A percentile compares a stretch with the other conserved stretches of the same genome.
These are phyloP conservation scores for Seriola aureovittata DNA, from an alignment of 2,113 vertebrate genomes.

Conservation along the genomic window DNA sequence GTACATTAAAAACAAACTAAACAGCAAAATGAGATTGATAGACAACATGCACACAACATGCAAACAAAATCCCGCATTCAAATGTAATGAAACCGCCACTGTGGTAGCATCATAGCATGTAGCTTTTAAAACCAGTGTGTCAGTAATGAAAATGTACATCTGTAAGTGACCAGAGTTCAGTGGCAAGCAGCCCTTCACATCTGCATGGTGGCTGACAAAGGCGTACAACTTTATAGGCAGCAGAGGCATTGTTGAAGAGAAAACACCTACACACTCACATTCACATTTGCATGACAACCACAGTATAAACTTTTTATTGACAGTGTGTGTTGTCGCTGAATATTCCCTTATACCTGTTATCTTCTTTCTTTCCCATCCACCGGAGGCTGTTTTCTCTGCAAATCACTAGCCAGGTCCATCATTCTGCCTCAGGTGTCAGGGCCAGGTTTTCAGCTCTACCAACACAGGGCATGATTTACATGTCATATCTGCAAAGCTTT, in stretches of 20 bases:
- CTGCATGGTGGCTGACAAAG: conserved; percentile 14
- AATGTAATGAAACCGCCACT: background rate
- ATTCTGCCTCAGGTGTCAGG: conserved; percentile 50
- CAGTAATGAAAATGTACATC: background rate
- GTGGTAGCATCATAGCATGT: background rate
- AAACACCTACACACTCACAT: background rate
- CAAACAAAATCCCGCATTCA: accelerated
- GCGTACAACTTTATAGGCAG: conserved; percentile 15
- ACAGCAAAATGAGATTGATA: background rate
- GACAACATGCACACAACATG: background rate
- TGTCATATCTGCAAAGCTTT: conserved; percentile 51
- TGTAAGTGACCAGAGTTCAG: background rate
- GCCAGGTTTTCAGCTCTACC: conserved; percentile 37
- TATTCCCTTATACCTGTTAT: conserved; percentile 34
- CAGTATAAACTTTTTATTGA: conserved; percentile 35
- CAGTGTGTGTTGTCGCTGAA: conserved; percentile 32
- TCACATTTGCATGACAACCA: conserved; percentile 39
- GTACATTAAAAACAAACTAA: background rate
- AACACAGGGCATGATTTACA: conserved; percentile 56
- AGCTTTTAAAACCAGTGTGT: background rate
- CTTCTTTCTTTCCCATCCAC: conserved; percentile 37
- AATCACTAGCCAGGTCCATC: conserved; percentile 47
- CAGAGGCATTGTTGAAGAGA: conserved; percentile 35
- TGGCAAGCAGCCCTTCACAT: background rate
- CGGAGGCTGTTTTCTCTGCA: conserved; percentile 47